These are phyloP conservation scores for Cossypha heuglini DNA, from an alignment of 2,797 vertebrate species.

Conservation along the genomic window DNA sequence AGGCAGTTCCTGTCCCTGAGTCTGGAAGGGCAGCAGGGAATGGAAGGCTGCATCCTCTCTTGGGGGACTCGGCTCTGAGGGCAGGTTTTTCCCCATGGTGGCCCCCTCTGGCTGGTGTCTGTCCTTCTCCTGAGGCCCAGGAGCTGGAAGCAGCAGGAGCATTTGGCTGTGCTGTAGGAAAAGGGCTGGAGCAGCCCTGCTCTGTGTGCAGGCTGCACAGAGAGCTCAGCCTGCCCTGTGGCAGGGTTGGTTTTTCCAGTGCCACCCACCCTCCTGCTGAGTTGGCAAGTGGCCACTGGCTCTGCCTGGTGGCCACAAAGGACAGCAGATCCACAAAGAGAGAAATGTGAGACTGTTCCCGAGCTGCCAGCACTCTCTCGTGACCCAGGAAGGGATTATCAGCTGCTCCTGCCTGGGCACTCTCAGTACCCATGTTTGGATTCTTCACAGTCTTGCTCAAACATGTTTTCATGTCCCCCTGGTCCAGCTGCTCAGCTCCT, in stretches of 20 bases:
- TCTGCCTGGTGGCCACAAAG: background rate
- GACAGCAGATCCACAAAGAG: background rate
- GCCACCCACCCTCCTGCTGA: background rate
- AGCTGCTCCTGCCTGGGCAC: background rate
- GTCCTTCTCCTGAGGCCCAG: rapidly evolving
- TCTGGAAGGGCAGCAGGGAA: background rate
- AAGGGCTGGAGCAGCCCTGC: background rate
- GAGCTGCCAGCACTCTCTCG: background rate
- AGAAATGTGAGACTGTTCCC: background rate
- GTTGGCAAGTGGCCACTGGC: background rate
- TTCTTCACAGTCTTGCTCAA: background rate
- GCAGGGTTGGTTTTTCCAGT: background rate
- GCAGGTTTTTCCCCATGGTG: rapidly evolving
- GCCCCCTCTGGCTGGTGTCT: rapidly evolving
- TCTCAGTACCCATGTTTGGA: background rate
- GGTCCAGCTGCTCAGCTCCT: background rate
- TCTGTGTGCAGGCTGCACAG: background rate
- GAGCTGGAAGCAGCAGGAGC: background rate
- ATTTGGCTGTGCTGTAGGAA: background rate
- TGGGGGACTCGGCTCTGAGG: rapidly evolving
- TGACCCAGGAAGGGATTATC: background rate
- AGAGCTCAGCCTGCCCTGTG: background rate
- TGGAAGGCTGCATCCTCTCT: background rate
- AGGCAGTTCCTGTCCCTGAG: background rate
- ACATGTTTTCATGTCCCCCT: background rate